phyloP scores from a whole-genome alignment of 1,140 invertebrate genomes.

The Calephelis virginiensis region DNA sequence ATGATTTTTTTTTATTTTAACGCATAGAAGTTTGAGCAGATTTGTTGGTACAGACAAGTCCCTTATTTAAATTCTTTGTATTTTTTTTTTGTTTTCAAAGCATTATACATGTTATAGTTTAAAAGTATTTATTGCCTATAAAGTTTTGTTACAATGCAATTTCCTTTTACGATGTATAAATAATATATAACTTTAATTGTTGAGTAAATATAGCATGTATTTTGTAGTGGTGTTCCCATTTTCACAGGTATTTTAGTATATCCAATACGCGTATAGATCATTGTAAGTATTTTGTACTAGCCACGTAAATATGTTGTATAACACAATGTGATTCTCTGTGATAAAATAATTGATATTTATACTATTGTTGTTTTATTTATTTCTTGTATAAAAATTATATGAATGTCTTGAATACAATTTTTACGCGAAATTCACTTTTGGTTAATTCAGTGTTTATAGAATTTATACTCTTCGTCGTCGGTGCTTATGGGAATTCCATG shows the following conservation, averaged over 20 bases:
- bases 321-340: conserved; percentile 78
- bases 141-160: neutral
- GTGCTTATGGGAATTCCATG: too few relatives aligned
- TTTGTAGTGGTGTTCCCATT: conserved; percentile 61
- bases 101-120: conserved; percentile 1
- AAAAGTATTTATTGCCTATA: neutral
- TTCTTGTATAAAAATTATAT: too few relatives aligned
- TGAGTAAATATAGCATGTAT: conserved; percentile 44
- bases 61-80: too few relatives aligned
- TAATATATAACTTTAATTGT: conserved; percentile 15
- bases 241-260: conserved; percentile 37
- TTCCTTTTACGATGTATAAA: neutral
- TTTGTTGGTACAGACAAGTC: too few relatives aligned
- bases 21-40: too few relatives aligned
- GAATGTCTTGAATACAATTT: too few relatives aligned
- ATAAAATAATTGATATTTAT: conserved; percentile 78
- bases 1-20: too few relatives aligned
- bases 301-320: conserved; percentile 75
- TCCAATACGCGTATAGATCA: conserved; percentile 54
- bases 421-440: too few relatives aligned
- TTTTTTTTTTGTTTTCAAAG: neutral
- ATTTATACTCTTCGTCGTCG: too few relatives aligned
- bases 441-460: too few relatives aligned
- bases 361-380: conserved; percentile 54
- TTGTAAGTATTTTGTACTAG: conserved; percentile 74